Evolutionary conservation across 53 echinoderm and acorn worm genomes (phyloP), one percentile per base, ranked within the genome.

Genomic region (Mesocentrotus franciscanus): DNA sequence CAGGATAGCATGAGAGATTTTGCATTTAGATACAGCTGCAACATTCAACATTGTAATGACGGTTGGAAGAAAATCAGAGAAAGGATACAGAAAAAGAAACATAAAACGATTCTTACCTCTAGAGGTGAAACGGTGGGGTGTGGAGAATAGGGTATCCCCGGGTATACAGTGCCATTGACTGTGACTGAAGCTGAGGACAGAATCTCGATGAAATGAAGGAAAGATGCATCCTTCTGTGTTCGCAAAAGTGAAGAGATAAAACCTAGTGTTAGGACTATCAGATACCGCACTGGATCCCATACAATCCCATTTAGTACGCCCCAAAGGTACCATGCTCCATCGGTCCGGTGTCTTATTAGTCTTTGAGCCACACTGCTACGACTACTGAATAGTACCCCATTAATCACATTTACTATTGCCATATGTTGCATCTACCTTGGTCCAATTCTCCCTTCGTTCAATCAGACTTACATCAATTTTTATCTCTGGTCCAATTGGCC

Each of bases 141-240:
- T 9, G 92, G 92, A 1, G 39, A 49, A 35, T 55, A 92, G 0
- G 92, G 56, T 49, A 92, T 74, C 4, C 71, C 74, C 4, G 75
- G 24, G 16, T 92, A 92, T 0, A 92, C 42, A 1, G 92, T 66
- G 7, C 92, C 92, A 71, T 71, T 72, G 27, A 92, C 92, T 16
- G 56, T 42, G n/a, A 72, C 92, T n/a, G 92, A 92, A 15, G 74
- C 76, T 20, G 64, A 35, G 3, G 87, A 87, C 56, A 87, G 13
- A 29, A 87, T 58, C 87, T 87, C 56, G 3, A 87, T 87, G 59
- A n/a, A 87, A 58, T 87, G 29, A 0, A 87, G 57, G 34, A 85
- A 83, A 55, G 11, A 9, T 78, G 78, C 34, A 78, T 33, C 78
- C 16, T 78, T 34, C 78, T 84, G 49, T 84, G 16, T 36, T 17